Evolutionary conservation across 2,797 vertebrate species (phyloP).

Genomic region (Pseudochaenichthys georgianus): DNA sequence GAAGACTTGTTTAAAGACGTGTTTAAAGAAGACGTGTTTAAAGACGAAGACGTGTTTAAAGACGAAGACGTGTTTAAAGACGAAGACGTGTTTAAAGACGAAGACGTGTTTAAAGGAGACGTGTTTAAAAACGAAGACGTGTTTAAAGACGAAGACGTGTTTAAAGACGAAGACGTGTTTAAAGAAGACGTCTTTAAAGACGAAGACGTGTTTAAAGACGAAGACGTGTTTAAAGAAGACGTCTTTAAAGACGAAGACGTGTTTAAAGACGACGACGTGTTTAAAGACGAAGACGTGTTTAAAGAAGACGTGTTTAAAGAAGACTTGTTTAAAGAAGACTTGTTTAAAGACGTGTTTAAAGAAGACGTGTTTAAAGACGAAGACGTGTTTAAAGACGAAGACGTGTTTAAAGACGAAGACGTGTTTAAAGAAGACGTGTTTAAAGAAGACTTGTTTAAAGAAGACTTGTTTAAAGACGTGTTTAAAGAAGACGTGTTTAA

Average conservation of each 20-base stretch:
- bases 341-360: not conserved
- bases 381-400: too few species aligned
- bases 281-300: constrained; percentile 7
- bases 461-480: too few species aligned
- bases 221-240: too few species aligned
- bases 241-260: not conserved
- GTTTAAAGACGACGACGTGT: not conserved
- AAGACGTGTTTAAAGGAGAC: not conserved
- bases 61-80: constrained; percentile 11
- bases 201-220: not conserved
- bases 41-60: not conserved
- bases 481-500: too few species aligned
- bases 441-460: too few species aligned
- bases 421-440: too few species aligned
- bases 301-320: not conserved
- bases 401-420: too few species aligned
- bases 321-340: not conserved
- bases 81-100: too few species aligned
- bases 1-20: too few species aligned
- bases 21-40: constrained; percentile 12
- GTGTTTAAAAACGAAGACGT: constrained; percentile 1
- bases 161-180: not conserved
- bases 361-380: not conserved
- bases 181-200: constrained; percentile 7
- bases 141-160: too few species aligned